A percentile compares a stretch with the other conserved stretches of the same genome.
Conservation (phyloP, 2,888 invertebrate species). For the Sisyra terminalis region DNA sequence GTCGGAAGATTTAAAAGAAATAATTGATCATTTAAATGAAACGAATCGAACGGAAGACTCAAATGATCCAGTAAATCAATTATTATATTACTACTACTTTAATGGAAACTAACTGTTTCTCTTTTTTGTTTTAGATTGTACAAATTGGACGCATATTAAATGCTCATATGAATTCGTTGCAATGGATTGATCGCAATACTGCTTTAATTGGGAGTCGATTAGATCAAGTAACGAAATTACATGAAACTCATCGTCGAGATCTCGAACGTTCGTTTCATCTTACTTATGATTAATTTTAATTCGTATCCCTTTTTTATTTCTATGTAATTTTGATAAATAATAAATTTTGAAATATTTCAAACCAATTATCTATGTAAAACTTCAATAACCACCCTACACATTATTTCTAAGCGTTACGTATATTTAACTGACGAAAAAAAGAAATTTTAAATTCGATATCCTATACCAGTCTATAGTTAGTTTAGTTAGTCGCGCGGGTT, state of each 20-base stretch:
- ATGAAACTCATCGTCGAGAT: constrained; percentile 58
- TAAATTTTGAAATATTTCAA: too few species aligned
- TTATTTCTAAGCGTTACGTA: too few species aligned
- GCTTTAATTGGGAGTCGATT: constrained; percentile 59
- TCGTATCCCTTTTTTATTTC: too few species aligned
- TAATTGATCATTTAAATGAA: constrained; percentile 86
- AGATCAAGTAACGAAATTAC: constrained; percentile 67
- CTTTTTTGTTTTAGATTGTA: constrained; percentile 45
- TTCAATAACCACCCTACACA: too few species aligned
- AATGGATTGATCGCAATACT: constrained; percentile 84
- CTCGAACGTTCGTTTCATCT: constrained; percentile 51
- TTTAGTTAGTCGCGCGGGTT: too few species aligned
- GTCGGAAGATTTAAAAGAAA: constrained; percentile 89
- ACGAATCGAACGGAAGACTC: constrained; percentile 68
- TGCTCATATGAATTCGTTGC: constrained; percentile 90
- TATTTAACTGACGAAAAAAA: too few species aligned
- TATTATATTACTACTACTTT: too few species aligned
- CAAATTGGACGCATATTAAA: constrained; percentile 89
- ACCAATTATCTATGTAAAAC: too few species aligned
- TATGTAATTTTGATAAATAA: too few species aligned
- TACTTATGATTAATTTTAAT: constrained; percentile 34
- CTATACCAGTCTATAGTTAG: too few species aligned
- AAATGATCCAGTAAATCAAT: constrained; percentile 60
- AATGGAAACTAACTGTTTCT: not conserved
- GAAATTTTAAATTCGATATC: too few species aligned